Conservation (phyloP, 2,888 invertebrate genomes). For the Phyto melanocephala region DNA sequence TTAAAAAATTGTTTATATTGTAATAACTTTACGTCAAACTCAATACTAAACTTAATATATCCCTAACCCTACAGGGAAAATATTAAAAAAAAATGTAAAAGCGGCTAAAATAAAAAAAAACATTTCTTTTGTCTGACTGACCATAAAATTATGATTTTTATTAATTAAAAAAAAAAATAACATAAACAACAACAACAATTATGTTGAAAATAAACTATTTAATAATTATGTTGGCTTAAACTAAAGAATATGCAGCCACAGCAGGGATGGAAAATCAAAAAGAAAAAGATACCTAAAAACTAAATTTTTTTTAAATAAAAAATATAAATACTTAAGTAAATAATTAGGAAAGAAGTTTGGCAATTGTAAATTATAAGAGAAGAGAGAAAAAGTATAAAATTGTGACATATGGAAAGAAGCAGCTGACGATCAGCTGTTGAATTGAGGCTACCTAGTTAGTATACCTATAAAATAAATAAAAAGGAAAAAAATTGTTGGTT, state of each 20-base stretch:
- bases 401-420: too few relatives aligned
- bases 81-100: not conserved
- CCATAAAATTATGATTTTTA: slow-evolving; percentile 50
- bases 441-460: too few relatives aligned
- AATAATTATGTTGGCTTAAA: not conserved
- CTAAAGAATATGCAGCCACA: not conserved
- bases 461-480: too few relatives aligned
- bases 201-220: not conserved
- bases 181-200: not conserved
- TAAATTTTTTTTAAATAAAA: too few relatives aligned
- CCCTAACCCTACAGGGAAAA: not conserved
- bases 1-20: too few relatives aligned
- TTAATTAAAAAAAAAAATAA: slow-evolving; percentile 33
- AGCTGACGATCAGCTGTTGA: too few relatives aligned
- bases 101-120: not conserved
- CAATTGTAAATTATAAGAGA: too few relatives aligned
- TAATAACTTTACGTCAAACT: too few relatives aligned
- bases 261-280: not conserved
- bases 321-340: too few relatives aligned
- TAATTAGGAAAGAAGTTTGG: too few relatives aligned
- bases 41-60: not conserved
- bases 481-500: too few relatives aligned
- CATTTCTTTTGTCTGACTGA: slow-evolving; percentile 19
- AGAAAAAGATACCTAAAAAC: not conserved
- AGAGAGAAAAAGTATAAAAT: too few relatives aligned